These are phyloP conservation scores for Philotrypesis tridentata DNA, from an alignment of 1,140 invertebrate species.

Conservation along the genomic window DNA sequence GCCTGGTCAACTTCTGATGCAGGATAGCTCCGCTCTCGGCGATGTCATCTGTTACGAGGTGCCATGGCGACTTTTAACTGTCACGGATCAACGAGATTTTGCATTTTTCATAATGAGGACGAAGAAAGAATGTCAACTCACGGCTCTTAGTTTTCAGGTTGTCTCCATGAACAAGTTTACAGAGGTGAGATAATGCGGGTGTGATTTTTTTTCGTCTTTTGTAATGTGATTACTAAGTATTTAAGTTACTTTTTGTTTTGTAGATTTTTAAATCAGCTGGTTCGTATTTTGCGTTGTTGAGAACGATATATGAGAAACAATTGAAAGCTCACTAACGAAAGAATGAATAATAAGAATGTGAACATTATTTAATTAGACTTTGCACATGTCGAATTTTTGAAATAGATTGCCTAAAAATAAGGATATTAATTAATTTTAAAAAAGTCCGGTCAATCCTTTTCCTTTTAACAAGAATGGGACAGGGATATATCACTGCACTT, in stretches of 20 bases:
- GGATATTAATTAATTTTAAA: too few species aligned
- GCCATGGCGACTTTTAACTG: conserved; percentile 48
- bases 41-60: conserved; percentile 48
- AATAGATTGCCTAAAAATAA: too few species aligned
- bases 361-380: too few species aligned
- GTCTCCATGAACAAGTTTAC: conserved; percentile 51
- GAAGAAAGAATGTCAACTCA: conserved; percentile 40
- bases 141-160: conserved; percentile 41
- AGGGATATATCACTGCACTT: too few species aligned
- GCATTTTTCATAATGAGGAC: conserved; percentile 47
- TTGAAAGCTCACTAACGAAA: neutral
- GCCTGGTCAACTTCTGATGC: conserved; percentile 50
- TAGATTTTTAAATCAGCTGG: conserved; percentile 49
- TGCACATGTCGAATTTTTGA: too few species aligned
- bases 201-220: neutral
- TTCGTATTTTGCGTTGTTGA: conserved; percentile 50
- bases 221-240: neutral
- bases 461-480: too few species aligned
- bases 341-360: too few species aligned
- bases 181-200: conserved; percentile 39
- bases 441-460: too few species aligned
- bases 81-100: conserved; percentile 31
- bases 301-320: neutral
- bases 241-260: too few species aligned
- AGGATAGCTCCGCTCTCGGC: conserved; percentile 47